A percentile compares a stretch with the other conserved stretches of the same genome.
Conservation (phyloP, 2,888 invertebrate genomes). For the Drosophila acutilabella region DNA sequence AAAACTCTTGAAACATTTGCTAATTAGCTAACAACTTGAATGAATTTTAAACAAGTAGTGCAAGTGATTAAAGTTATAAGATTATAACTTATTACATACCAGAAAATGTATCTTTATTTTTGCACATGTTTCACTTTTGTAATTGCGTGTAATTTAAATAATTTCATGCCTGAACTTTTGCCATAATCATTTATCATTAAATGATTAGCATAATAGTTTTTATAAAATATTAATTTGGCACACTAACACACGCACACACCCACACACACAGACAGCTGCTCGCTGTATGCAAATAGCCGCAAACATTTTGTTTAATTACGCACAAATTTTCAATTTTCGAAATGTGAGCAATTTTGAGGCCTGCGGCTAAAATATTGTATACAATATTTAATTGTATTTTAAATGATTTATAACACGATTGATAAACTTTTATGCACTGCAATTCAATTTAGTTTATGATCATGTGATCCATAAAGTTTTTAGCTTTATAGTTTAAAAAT, state of each 20-base stretch:
- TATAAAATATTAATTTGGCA: conserved; percentile 18
- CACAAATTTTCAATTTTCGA: conserved; percentile 36
- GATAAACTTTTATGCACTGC: conserved; percentile 12
- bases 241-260: neutral
- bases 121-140: neutral
- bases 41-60: neutral
- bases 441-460: neutral
- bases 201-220: conserved; percentile 17
- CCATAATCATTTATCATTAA: conserved; percentile 3
- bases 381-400: conserved; percentile 42
- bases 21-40: conserved; percentile 53
- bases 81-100: neutral
- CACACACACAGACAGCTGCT: conserved; percentile 9
- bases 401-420: conserved; percentile 49
- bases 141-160: conserved; percentile 2
- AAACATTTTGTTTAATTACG: conserved; percentile 41
- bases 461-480: neutral
- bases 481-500: neutral
- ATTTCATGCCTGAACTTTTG: conserved; percentile 3
- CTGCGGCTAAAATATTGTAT: conserved; percentile 38
- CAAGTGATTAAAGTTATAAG: neutral
- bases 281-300: conserved; percentile 35
- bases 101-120: neutral
- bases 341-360: conserved; percentile 47
- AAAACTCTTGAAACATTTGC: conserved; percentile 36